These are phyloP conservation scores for Ophion ventricosus DNA, from an alignment of 2,888 invertebrate species.

Conservation along the genomic window DNA sequence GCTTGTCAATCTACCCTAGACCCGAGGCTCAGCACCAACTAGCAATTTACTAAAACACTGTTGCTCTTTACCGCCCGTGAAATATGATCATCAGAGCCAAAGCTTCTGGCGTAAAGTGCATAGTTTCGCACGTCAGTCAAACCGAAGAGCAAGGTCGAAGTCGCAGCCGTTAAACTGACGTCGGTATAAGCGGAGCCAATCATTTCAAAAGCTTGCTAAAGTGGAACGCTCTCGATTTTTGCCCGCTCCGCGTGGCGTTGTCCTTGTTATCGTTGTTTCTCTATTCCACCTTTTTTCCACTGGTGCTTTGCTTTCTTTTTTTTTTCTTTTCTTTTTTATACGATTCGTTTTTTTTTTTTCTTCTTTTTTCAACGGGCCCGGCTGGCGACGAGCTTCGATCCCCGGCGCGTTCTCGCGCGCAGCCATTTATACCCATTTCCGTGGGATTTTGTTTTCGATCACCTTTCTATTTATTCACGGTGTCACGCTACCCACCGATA, in stretches of 20 bases:
- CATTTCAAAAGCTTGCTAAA: slow-evolving; percentile 53
- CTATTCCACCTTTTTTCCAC: slow-evolving; percentile 38
- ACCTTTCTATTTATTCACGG: slow-evolving; percentile 73
- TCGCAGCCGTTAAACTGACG: slow-evolving; percentile 53
- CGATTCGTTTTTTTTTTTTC: slow-evolving; percentile 59
- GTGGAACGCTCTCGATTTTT: slow-evolving; percentile 51
- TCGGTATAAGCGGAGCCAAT: slow-evolving; percentile 64
- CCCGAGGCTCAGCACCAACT: no score
- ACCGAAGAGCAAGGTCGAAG: slow-evolving; percentile 65
- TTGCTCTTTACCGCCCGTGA: no score
- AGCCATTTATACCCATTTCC: slow-evolving; percentile 72
- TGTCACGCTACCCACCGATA: slow-evolving; percentile 71
- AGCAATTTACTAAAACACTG: no score
- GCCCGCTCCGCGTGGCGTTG: slow-evolving; percentile 10
- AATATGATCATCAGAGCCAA: no score
- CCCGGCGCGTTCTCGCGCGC: slow-evolving; percentile 58
- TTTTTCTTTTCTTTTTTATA: slow-evolving; percentile 35
- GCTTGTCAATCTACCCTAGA: no score
- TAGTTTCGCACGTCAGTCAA: background rate
- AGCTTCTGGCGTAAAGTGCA: no score
- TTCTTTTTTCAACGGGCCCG: slow-evolving; percentile 62
- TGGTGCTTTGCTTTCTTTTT: slow-evolving; percentile 35
- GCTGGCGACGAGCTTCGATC: slow-evolving; percentile 58
- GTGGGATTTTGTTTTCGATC: slow-evolving; percentile 73
- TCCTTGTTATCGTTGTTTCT: slow-evolving; percentile 41